Evolutionary conservation across 2,797 vertebrate species (phyloP).

Genomic region (Bufotes viridis): DNA sequence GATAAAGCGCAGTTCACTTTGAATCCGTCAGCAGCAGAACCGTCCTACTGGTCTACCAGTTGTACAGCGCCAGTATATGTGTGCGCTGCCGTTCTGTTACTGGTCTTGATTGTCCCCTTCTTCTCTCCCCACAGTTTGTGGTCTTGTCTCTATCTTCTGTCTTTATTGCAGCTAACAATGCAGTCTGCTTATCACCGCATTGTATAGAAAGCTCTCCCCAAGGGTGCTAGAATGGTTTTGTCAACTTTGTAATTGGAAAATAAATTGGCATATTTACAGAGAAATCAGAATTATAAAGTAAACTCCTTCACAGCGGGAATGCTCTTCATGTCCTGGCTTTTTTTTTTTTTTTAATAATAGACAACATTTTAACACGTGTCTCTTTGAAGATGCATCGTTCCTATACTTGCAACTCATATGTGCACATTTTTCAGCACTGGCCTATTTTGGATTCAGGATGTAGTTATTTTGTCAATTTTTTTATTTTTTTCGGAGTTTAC

Average conservation of each 20-base stretch:
- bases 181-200: constrained; percentile 16
- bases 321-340: neutral
- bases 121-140: neutral
- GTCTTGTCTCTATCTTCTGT: constrained; percentile 13
- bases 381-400: neutral
- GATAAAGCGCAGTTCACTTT: constrained; percentile 31
- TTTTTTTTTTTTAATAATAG: too few relatives aligned
- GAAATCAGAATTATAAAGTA: constrained; percentile 18
- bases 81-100: neutral
- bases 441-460: too few relatives aligned
- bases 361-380: neutral
- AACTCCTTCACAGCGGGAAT: neutral
- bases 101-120: constrained; percentile 4
- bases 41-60: constrained; percentile 9
- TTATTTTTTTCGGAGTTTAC: too few relatives aligned
- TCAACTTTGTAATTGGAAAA: constrained; percentile 46
- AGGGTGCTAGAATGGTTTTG: constrained; percentile 41
- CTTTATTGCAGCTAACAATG: constrained; percentile 38
- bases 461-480: too few relatives aligned
- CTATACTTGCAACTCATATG: neutral
- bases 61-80: neutral
- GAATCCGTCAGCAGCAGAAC: neutral
- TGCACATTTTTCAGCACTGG: neutral
- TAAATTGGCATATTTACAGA: constrained; percentile 22
- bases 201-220: constrained; percentile 35